These are phyloP conservation scores for Aphelenchoides bicaudatus DNA, from an alignment of 2,888 invertebrate species.

Conservation along the genomic window DNA sequence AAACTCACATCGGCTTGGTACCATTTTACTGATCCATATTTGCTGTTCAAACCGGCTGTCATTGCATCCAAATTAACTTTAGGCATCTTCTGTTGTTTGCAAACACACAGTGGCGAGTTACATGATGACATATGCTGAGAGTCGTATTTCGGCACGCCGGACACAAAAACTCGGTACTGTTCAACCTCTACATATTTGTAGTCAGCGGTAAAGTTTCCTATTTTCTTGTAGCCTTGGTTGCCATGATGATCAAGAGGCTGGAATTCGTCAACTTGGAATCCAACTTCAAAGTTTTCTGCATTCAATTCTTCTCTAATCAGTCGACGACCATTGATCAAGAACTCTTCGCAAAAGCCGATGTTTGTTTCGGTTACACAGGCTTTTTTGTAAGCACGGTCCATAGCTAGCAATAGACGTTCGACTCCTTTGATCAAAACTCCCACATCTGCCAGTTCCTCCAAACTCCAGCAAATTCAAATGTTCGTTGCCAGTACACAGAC, in stretches of 20 bases:
- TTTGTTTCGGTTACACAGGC: conserved; percentile 42
- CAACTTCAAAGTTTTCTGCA: conserved; percentile 43
- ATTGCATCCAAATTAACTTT: conserved; percentile 1
- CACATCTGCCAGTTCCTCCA: conserved; percentile 51
- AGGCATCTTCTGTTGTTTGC: conserved; percentile 26
- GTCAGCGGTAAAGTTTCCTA: conserved; percentile 60
- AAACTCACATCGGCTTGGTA: conserved; percentile 11
- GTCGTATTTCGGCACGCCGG: conserved; percentile 21
- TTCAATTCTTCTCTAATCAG: conserved; percentile 39
- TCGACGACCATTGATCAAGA: conserved; percentile 50
- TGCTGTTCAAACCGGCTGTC: background rate
- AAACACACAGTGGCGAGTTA: conserved; percentile 57
- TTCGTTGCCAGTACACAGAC: conserved; percentile 57
- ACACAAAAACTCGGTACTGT: conserved; percentile 34
- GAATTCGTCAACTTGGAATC: conserved; percentile 54
- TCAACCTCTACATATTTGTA: conserved; percentile 41
- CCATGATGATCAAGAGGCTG: conserved; percentile 39
- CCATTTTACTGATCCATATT: conserved; percentile 8
- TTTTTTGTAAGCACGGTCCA: conserved; percentile 21
- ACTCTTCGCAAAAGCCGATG: conserved; percentile 53
- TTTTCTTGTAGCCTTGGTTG: conserved; percentile 44
- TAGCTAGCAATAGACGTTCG: conserved; percentile 49
- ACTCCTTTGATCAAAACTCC: conserved; percentile 53
- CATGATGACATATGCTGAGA: conserved; percentile 37
- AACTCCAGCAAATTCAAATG: conserved; percentile 44